Evolutionary conservation across 1,140 invertebrate species (phyloP).

Genomic region (Drosophila varians): DNA sequence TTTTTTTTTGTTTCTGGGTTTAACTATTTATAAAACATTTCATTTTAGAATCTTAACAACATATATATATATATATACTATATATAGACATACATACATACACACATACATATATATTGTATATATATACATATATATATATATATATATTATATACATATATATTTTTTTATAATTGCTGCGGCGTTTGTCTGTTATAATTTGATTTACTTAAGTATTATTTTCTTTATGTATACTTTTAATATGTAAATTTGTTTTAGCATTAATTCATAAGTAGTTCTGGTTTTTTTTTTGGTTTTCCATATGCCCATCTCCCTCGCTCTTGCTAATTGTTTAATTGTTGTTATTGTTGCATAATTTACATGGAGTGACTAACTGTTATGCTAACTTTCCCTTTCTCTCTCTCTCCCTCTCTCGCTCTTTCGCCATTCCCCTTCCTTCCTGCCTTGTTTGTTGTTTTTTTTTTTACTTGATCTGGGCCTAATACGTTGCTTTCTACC

Average conservation of each 20-base stretch:
- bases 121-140: constrained; percentile 43
- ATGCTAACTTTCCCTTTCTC: constrained; percentile 23
- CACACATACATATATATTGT: constrained; percentile 40
- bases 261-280: constrained; percentile 67
- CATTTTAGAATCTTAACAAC: constrained; percentile 83
- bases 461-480: constrained; percentile 49
- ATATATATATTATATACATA: constrained; percentile 45
- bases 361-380: constrained; percentile 60
- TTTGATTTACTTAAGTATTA: constrained; percentile 48
- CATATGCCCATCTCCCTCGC: constrained; percentile 40
- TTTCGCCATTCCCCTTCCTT: not conserved
- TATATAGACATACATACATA: constrained; percentile 30
- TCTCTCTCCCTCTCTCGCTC: no score
- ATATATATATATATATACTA: constrained; percentile 54
- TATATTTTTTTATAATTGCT: constrained; percentile 55
- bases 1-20: constrained; percentile 54
- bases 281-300: constrained; percentile 28
- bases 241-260: constrained; percentile 62
- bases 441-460: constrained; percentile 5
- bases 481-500: constrained; percentile 53
- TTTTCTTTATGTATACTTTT: constrained; percentile 51
- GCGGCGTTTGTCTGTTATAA: constrained; percentile 55
- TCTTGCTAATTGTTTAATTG: constrained; percentile 20
- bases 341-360: constrained; percentile 73
- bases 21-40: constrained; percentile 84